phyloP scores from a whole-genome alignment of 2,888 invertebrate species.

The Pseudoips prasinana region DNA sequence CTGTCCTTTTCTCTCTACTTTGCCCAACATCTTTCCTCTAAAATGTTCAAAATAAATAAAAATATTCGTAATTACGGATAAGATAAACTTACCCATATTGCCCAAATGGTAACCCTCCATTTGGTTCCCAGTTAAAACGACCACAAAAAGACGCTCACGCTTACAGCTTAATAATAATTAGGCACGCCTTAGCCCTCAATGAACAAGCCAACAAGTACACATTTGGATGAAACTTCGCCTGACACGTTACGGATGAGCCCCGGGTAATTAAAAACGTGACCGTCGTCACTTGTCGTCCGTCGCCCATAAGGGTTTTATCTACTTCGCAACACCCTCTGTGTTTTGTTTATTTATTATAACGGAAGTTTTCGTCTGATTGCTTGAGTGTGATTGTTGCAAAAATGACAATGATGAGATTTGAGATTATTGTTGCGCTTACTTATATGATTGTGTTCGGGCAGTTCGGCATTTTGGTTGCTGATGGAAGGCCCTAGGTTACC shows the following conservation, averaged over 20 bases:
- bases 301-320: constrained; percentile 74
- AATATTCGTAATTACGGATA: too few species aligned
- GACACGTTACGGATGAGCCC: constrained; percentile 70
- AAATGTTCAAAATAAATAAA: too few species aligned
- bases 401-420: constrained; percentile 4
- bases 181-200: constrained; percentile 21
- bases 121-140: too few species aligned
- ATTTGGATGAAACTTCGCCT: constrained; percentile 45
- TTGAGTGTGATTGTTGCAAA: constrained; percentile 21
- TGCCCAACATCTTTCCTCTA: too few species aligned
- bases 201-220: constrained; percentile 39
- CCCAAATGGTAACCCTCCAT: too few species aligned
- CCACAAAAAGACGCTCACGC: too few species aligned
- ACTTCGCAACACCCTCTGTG: constrained; percentile 60
- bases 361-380: constrained; percentile 38
- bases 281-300: constrained; percentile 75
- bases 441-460: too few species aligned
- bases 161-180: constrained; percentile 14
- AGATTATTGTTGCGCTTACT: too few species aligned
- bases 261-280: constrained; percentile 80
- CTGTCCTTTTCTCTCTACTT: too few species aligned
- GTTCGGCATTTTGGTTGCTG: too few species aligned
- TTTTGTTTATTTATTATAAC: constrained; percentile 68
- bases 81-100: too few species aligned
- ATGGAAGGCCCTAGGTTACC: too few species aligned